Evolutionary conservation across 2,113 vertebrate genomes (phyloP), one percentile per base, ranked within the genome.

Genomic region (Oreochromis niloticus): DNA sequence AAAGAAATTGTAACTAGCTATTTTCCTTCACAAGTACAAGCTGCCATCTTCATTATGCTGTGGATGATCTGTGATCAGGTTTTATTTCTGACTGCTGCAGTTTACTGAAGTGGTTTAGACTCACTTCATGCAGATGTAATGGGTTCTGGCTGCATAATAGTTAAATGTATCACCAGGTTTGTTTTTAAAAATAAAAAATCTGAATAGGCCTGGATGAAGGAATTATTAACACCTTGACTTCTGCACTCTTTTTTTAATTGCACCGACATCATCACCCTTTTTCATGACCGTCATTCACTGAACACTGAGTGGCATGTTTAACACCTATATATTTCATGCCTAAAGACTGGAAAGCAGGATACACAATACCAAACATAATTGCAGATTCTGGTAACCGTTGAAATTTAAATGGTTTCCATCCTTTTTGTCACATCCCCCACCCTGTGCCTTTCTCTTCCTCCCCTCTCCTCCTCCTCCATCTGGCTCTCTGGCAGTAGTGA

Each of bases 401-500:
- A 78, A 52, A 78, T 56, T 84, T 12, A 36, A 85, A 81, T 68
- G 36, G n/a, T 83, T 80, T 81, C 80, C 30, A 34, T 52, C 63
- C 24, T 81, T 78, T 78, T 52, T 78, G 46, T 61, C 61, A 80
- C 9, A 39, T 57, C 17, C 61, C 27, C 30, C 22, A 43, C 55
- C 34, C 19, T 6, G 6, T 50, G 24, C 48, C 27, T 52, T 78
- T 32, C 46, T 50, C 12, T 36, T 41, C 7, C 30, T 10, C 36
- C 13, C 34, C 75, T 32, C 32, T 71, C 34, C 19, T 68, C 55
- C 32, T 68, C 84, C 27, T 19, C 83, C 81, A 6, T 80, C 48
- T 75, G 52, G 32, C 79, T 88, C 46, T 57, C 88, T 81, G 88
- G 61, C 86, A 89, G 52, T 59, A 71, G 39, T 87, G 85, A 87